A percentile compares a stretch with the other conserved stretches of the same genome.
Evolutionary conservation across 2,888 invertebrate species (phyloP).

Genomic region (Hololepta plana): DNA sequence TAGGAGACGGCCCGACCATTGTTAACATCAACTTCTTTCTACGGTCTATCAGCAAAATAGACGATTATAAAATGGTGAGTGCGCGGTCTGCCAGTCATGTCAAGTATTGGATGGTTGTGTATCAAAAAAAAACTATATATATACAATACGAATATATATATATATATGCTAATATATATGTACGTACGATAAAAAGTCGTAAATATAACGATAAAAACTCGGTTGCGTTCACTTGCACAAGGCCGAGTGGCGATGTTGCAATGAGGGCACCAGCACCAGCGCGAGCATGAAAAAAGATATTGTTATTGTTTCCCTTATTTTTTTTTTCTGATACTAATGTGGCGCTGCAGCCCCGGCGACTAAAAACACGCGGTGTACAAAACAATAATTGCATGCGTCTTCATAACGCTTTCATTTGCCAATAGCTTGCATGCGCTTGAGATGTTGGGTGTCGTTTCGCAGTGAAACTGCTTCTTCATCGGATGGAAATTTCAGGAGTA

Average conservation of each 20-base stretch:
- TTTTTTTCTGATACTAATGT: too few species aligned
- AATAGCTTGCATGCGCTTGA: constrained; percentile 11
- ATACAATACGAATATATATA: constrained; percentile 5
- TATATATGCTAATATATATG: constrained; percentile 7
- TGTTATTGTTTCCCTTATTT: too few species aligned
- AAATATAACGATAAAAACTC: constrained; percentile 10
- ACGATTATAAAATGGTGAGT: constrained; percentile 99
- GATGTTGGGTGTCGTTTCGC: constrained; percentile 4
- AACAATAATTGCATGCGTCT: constrained; percentile 11
- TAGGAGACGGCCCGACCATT: constrained; percentile 70
- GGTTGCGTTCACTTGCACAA: constrained; percentile 23
- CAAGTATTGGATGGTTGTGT: constrained; percentile 23
- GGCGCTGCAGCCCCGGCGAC: constrained; percentile 19
- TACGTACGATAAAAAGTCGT: constrained; percentile 4
- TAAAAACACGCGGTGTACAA: constrained; percentile 12
- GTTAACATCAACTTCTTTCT: constrained; percentile 91
- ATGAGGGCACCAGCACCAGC: constrained; percentile 29
- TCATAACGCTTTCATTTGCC: too few species aligned
- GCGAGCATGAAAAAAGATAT: constrained; percentile 26
- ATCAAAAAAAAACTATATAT: constrained; percentile 9
- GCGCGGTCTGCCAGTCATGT: constrained; percentile 28
- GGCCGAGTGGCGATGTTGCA: constrained; percentile 21
- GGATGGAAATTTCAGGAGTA: constrained; percentile 63
- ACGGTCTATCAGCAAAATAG: constrained; percentile 96
- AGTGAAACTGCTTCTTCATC: constrained; percentile 5